Percentiles rank a stretch among this genome's conserved stretches.
These are phyloP conservation scores for Caranx ignobilis DNA, from an alignment of 2,113 vertebrate genomes.

Conservation along the genomic window DNA sequence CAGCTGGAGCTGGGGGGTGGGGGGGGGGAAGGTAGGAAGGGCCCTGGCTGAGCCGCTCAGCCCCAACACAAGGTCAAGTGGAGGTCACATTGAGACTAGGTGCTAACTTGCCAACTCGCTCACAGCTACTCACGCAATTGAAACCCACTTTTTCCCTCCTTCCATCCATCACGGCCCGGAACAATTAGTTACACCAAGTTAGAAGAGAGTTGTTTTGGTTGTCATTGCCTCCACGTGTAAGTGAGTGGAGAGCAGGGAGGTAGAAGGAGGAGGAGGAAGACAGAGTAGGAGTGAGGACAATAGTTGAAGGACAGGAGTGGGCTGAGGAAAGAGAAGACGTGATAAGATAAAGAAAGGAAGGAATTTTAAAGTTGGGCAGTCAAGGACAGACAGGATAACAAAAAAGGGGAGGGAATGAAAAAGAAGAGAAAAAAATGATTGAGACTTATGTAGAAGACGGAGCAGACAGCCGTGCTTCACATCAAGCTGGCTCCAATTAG, in stretches of 20 bases:
- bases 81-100: constrained; percentile 90
- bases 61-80: constrained; percentile 79
- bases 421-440: constrained; percentile 27
- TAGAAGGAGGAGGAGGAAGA: constrained; percentile 60
- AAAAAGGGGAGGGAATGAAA: constrained; percentile 66
- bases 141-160: constrained; percentile 42
- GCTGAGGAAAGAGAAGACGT: background rate
- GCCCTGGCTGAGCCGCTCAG: constrained; percentile 54
- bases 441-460: constrained; percentile 77
- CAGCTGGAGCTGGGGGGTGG: constrained; percentile 74
- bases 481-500: constrained; percentile 99
- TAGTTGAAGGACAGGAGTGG: constrained; percentile 47
- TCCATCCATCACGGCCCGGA: constrained; percentile 73
- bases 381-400: constrained; percentile 31
- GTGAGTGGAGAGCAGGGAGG: constrained; percentile 52
- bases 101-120: constrained; percentile 98
- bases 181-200: constrained; percentile 90
- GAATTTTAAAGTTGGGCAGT: constrained; percentile 36
- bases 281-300: background rate
- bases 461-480: constrained; percentile 92
- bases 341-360: background rate
- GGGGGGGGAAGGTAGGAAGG: constrained; percentile 1
- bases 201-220: constrained; percentile 67
- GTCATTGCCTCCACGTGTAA: constrained; percentile 82
- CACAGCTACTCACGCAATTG: constrained; percentile 89